A percentile compares a stretch with the other conserved stretches of the same genome.
phyloP scores from a whole-genome alignment of 2,888 invertebrate species.

The Nipponacmea schrenckii region DNA sequence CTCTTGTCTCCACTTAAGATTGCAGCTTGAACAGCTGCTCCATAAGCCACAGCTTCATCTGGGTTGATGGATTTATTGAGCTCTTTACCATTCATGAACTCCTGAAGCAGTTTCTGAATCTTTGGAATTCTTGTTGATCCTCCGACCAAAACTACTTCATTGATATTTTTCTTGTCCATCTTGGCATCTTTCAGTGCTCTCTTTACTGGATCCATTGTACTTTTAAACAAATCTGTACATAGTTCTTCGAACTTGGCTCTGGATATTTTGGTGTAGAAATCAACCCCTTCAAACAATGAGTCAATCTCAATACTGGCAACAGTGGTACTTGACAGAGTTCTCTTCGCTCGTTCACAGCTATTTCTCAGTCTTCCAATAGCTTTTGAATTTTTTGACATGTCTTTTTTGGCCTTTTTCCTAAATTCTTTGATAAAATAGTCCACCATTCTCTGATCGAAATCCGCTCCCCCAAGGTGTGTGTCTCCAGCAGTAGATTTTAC shows the following conservation, averaged over 20 bases:
- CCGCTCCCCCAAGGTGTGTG: slow-evolving; percentile 81
- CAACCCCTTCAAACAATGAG: slow-evolving; percentile 90
- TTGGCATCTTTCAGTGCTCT: slow-evolving; percentile 93
- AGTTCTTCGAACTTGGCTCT: slow-evolving; percentile 95
- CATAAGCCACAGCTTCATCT: too few species aligned
- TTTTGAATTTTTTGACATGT: slow-evolving; percentile 76
- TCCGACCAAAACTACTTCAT: slow-evolving; percentile 77
- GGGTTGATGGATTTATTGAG: slow-evolving; percentile 91
- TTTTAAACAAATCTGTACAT: slow-evolving; percentile 92
- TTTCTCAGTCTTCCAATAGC: slow-evolving; percentile 89
- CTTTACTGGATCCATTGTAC: slow-evolving; percentile 94
- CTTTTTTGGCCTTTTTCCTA: slow-evolving; percentile 76
- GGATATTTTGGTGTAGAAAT: slow-evolving; percentile 92
- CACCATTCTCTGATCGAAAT: slow-evolving; percentile 83
- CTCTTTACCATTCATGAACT: slow-evolving; percentile 77
- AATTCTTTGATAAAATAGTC: slow-evolving; percentile 84
- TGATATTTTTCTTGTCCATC: slow-evolving; percentile 83
- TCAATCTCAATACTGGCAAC: slow-evolving; percentile 84
- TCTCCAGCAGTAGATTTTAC: slow-evolving; percentile 83
- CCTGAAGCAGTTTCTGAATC: slow-evolving; percentile 90
- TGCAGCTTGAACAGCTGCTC: too few species aligned
- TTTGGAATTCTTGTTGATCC: slow-evolving; percentile 97
- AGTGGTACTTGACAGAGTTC: slow-evolving; percentile 71
- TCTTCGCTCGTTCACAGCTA: slow-evolving; percentile 78
- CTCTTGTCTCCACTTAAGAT: too few species aligned